Evolutionary conservation across 2,113 vertebrate species (phyloP).

Genomic region (Procavia capensis): DNA sequence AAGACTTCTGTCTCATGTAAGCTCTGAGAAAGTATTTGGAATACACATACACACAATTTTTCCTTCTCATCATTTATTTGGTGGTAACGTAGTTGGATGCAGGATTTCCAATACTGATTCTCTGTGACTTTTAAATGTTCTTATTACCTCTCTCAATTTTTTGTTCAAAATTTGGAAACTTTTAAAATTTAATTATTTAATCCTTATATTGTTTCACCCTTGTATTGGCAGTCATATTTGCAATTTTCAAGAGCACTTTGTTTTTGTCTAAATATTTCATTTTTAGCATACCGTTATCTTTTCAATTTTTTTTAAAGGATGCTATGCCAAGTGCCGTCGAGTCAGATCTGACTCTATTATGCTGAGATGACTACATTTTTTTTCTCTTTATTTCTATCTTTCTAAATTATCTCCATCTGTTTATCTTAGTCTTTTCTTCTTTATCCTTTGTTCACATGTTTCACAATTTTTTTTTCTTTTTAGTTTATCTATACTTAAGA

Average conservation of each 20-base stretch:
- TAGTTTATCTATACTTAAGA: not conserved
- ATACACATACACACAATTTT: not conserved
- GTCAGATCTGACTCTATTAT: no score
- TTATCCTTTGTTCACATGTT: not conserved
- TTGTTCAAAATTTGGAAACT: not conserved
- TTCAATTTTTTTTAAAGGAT: no score
- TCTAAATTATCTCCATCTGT: not conserved
- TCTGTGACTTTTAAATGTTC: not conserved
- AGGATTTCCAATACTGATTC: not conserved
- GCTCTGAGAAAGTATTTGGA: not conserved
- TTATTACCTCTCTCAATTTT: not conserved
- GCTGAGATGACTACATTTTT: not conserved
- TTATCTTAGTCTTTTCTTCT: not conserved
- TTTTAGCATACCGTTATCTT: not conserved
- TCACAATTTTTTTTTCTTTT: not conserved
- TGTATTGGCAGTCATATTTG: not conserved
- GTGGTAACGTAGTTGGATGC: not conserved
- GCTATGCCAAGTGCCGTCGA: no score
- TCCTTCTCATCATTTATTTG: not conserved
- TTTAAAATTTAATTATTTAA: not conserved
- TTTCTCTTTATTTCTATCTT: not conserved
- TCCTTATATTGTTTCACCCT: not conserved
- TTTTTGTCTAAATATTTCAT: not conserved
- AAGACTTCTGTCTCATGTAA: not conserved
- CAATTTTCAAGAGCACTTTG: not conserved